Evolutionary conservation across 2,113 vertebrate species (phyloP).

Genomic region (Motacilla alba): DNA sequence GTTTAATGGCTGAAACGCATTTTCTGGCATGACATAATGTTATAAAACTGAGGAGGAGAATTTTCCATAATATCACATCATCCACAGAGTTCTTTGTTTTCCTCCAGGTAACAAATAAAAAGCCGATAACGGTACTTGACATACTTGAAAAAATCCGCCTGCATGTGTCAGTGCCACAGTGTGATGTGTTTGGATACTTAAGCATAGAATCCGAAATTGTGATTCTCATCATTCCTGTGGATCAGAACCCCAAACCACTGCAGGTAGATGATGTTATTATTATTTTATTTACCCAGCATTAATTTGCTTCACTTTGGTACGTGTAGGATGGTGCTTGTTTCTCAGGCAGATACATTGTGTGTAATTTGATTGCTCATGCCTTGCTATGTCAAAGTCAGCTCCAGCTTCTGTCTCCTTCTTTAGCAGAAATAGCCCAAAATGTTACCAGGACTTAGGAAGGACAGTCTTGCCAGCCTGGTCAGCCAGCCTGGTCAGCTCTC

Average conservation of each 20-base stretch:
- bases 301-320: neutral
- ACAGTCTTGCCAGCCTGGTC: neutral
- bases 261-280: slow-evolving; percentile 76
- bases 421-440: neutral
- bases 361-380: neutral
- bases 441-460: neutral
- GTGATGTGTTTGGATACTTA: slow-evolving; percentile 94
- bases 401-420: neutral
- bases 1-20: neutral
- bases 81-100: neutral
- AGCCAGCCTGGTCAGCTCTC: neutral
- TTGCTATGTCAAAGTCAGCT: neutral
- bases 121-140: slow-evolving; percentile 87
- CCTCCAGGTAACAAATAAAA: slow-evolving; percentile 84
- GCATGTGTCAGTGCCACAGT: slow-evolving; percentile 94
- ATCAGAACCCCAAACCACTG: slow-evolving; percentile 87
- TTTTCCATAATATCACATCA: neutral
- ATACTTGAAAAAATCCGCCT: slow-evolving; percentile 88
- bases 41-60: neutral
- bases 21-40: neutral
- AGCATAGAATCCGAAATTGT: slow-evolving; percentile 93
- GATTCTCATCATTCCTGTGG: slow-evolving; percentile 90
- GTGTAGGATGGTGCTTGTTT: neutral
- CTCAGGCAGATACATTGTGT: neutral
- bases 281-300: neutral